Conservation (phyloP, 2,113 vertebrate species). For the Amia ocellicauda region DNA sequence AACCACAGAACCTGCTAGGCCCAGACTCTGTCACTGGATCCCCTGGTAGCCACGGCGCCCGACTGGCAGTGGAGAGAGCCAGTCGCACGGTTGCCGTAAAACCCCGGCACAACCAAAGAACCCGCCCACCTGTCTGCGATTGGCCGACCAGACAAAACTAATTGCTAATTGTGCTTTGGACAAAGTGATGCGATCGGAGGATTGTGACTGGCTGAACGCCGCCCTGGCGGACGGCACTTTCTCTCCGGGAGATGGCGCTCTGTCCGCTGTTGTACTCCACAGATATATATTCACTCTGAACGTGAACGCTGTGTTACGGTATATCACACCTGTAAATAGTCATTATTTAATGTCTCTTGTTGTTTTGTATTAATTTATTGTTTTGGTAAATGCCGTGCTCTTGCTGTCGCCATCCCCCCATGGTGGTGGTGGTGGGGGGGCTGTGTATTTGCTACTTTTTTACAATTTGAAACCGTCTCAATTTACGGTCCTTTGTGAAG, state of each 20-base stretch:
- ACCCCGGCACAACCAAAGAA: conserved; percentile 66
- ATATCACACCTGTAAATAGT: conserved; percentile 66
- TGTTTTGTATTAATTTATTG: conserved; percentile 59
- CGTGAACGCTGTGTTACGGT: conserved; percentile 44
- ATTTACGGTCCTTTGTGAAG: conserved; percentile 70
- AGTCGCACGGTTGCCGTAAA: conserved; percentile 31
- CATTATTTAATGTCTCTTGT: conserved; percentile 55
- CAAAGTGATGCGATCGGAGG: conserved; percentile 43
- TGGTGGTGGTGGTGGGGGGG: conserved; percentile 64
- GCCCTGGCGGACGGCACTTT: conserved; percentile 57
- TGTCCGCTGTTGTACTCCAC: conserved; percentile 62
- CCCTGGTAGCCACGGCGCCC: conserved; percentile 33
- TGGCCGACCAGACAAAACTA: conserved; percentile 56
- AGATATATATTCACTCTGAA: conserved; percentile 57
- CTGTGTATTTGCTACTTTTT: conserved; percentile 63
- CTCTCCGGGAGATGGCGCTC: conserved; percentile 53
- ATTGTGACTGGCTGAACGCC: conserved; percentile 50
- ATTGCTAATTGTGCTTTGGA: conserved; percentile 42
- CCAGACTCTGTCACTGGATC: background rate
- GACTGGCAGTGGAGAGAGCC: conserved; percentile 22
- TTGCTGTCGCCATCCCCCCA: conserved; percentile 58
- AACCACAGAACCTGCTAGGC: conserved; percentile 9
- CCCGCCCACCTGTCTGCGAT: conserved; percentile 39
- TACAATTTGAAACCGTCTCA: conserved; percentile 57
- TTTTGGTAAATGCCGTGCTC: conserved; percentile 58